Percentiles rank a stretch among this genome's conserved stretches.
phyloP scores from a whole-genome alignment of 2,113 vertebrate genomes.

The Cyphomyrus plagiostoma region DNA sequence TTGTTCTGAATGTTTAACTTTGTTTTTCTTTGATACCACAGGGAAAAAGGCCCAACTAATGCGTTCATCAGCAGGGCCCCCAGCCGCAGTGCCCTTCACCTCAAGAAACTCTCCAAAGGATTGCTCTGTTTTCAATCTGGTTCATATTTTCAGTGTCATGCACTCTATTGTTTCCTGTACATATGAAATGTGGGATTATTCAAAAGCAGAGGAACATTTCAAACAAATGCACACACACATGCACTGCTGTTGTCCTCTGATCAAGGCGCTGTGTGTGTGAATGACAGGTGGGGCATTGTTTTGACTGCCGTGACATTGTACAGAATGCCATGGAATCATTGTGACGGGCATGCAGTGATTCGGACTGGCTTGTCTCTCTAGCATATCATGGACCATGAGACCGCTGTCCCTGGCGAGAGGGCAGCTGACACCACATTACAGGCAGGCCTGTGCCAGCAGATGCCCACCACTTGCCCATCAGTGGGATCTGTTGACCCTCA shows the following conservation, averaged over 20 bases:
- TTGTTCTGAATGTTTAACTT: background rate
- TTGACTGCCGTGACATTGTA: background rate
- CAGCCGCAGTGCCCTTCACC: background rate
- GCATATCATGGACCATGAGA: background rate
- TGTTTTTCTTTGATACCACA: slow-evolving; percentile 11
- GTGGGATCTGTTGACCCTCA: background rate
- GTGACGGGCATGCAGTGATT: background rate
- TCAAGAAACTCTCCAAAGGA: background rate
- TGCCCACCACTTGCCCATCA: background rate
- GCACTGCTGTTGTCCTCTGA: background rate
- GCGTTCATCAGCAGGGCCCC: background rate
- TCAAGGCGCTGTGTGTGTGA: background rate
- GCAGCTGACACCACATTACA: background rate
- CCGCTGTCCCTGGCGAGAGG: background rate
- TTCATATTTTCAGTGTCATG: background rate
- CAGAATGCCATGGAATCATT: background rate
- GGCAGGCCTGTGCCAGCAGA: background rate
- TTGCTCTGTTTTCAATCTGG: background rate
- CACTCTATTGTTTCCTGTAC: background rate
- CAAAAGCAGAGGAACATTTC: background rate
- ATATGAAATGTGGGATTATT: background rate
- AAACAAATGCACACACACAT: background rate
- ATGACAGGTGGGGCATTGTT: background rate
- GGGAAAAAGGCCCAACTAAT: background rate
- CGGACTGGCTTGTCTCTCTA: background rate